A percentile compares a stretch with the other conserved stretches of the same genome.
Conservation (phyloP, 1,140 invertebrate genomes). For the Drosophila sucinea region DNA sequence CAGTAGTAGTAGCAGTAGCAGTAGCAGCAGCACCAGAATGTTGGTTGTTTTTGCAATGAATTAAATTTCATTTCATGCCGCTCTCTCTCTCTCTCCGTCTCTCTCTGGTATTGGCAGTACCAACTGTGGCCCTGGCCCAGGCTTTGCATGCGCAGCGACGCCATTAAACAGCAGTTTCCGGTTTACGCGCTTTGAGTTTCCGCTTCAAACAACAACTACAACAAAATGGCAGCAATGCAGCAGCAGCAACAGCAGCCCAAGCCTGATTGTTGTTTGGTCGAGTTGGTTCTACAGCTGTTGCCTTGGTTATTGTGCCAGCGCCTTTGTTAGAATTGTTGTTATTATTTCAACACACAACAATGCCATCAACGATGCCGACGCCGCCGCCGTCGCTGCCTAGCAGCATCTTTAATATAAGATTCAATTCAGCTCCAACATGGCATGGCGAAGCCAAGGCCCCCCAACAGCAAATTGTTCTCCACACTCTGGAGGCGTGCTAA, state of each 20-base stretch:
- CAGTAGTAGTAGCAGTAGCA: not conserved
- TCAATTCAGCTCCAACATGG: slow-evolving; percentile 59
- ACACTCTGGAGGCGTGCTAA: slow-evolving; percentile 39
- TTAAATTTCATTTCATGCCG: slow-evolving; percentile 76
- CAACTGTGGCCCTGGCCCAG: slow-evolving; percentile 25
- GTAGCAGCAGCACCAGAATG: slow-evolving; percentile 25
- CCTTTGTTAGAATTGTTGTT: slow-evolving; percentile 72
- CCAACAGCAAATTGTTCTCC: slow-evolving; percentile 37
- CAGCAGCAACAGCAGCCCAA: slow-evolving; percentile 8
- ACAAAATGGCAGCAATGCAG: slow-evolving; percentile 9
- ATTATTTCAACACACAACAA: slow-evolving; percentile 68
- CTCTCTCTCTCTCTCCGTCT: slow-evolving; percentile 27
- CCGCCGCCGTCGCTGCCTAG: slow-evolving; percentile 43
- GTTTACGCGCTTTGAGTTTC: slow-evolving; percentile 81
- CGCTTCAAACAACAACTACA: slow-evolving; percentile 72
- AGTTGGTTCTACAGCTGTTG: slow-evolving; percentile 70
- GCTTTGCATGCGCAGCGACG: slow-evolving; percentile 72
- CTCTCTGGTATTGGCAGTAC: slow-evolving; percentile 2
- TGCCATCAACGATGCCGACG: slow-evolving; percentile 19
- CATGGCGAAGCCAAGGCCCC: slow-evolving; percentile 14
- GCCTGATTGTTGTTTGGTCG: slow-evolving; percentile 66
- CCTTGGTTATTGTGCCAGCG: slow-evolving; percentile 71
- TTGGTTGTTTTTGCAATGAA: slow-evolving; percentile 70
- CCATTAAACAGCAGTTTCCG: slow-evolving; percentile 81
- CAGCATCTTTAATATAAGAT: slow-evolving; percentile 80